Evolutionary conservation across 2,113 vertebrate species (phyloP).

Genomic region (Ciconia boyciana): DNA sequence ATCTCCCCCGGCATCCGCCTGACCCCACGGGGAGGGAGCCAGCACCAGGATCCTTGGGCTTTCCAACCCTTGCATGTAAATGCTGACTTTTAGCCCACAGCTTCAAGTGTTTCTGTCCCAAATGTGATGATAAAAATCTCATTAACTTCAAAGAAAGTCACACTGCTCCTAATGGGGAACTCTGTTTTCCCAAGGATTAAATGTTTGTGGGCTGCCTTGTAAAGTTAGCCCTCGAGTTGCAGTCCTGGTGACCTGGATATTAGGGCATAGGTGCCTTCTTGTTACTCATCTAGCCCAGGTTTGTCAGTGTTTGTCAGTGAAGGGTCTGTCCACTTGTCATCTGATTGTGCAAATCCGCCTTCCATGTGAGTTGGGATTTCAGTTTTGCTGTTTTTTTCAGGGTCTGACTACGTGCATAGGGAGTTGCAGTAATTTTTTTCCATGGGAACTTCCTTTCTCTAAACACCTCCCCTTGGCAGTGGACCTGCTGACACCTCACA

Average conservation of each 20-base stretch:
- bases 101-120: neutral
- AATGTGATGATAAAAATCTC: neutral
- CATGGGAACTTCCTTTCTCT: slow-evolving; percentile 20
- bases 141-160: neutral
- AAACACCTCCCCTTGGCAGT: slow-evolving; percentile 61
- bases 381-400: slow-evolving; percentile 43
- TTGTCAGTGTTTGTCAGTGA: slow-evolving; percentile 27
- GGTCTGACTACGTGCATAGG: slow-evolving; percentile 41
- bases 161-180: neutral
- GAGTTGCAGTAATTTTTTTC: neutral
- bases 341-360: slow-evolving; percentile 33
- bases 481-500: slow-evolving; percentile 48
- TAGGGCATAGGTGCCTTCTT: neutral
- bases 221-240: neutral
- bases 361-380: neutral
- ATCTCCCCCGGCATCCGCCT: neutral
- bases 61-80: neutral
- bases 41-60: neutral
- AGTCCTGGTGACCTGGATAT: neutral
- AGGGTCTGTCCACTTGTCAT: slow-evolving; percentile 41
- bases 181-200: neutral
- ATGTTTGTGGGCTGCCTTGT: neutral
- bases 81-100: neutral
- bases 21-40: accelerated
- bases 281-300: slow-evolving; percentile 17